phyloP scores from a whole-genome alignment of 2,797 vertebrate genomes.

The Epinephelus coioides region DNA sequence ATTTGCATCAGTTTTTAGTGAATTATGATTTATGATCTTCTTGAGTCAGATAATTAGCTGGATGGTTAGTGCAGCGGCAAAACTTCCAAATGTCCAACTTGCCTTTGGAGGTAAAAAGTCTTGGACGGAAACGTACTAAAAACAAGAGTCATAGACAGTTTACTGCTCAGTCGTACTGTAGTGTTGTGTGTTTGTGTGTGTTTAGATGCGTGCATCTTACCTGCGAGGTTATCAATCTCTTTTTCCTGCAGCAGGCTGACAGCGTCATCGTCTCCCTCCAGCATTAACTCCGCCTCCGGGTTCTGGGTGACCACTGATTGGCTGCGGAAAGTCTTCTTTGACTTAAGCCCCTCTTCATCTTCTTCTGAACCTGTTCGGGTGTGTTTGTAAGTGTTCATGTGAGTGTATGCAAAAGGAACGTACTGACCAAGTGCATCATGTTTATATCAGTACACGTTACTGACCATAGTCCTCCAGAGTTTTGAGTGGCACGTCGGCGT shows the following conservation, averaged over 20 bases:
- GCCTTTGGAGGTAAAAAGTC: constrained; percentile 95
- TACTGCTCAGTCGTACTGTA: constrained; percentile 20
- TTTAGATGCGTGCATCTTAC: constrained; percentile 76
- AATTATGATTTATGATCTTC: constrained; percentile 23
- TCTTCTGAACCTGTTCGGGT: constrained; percentile 87
- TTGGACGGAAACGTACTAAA: constrained; percentile 92
- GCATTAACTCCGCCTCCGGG: constrained; percentile 96
- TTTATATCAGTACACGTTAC: constrained; percentile 59
- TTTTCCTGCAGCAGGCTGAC: constrained; percentile 98
- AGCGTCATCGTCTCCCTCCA: constrained; percentile 97
- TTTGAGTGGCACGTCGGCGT: constrained; percentile 92
- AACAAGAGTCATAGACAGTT: constrained; percentile 74
- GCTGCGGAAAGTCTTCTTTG: constrained; percentile 95
- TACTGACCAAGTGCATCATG: neutral
- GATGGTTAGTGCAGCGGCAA: constrained; percentile 75
- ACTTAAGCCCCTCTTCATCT: constrained; percentile 92
- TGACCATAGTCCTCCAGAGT: constrained; percentile 94
- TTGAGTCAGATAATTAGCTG: constrained; percentile 40
- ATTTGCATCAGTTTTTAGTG: constrained; percentile 51
- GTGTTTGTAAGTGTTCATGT: neutral
- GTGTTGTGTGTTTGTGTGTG: neutral
- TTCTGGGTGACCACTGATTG: constrained; percentile 95
- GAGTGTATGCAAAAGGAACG: neutral
- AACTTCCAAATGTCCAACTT: constrained; percentile 86
- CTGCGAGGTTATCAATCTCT: constrained; percentile 98